Conservation (phyloP, 1,140 invertebrate genomes). For the Zaprionus capensis region DNA sequence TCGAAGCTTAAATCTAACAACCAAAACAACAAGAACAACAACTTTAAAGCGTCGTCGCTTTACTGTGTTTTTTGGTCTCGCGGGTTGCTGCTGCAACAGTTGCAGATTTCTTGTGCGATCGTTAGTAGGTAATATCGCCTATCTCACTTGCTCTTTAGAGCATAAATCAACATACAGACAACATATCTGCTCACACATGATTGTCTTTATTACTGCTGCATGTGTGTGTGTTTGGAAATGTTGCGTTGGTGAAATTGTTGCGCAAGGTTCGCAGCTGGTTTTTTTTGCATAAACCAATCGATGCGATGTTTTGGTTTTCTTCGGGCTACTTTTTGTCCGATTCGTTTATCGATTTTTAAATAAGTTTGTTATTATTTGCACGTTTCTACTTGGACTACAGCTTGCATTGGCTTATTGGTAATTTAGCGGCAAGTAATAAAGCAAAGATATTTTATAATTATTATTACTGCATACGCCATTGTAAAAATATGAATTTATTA, state of each 20-base stretch:
- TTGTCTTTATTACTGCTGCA: constrained; percentile 1
- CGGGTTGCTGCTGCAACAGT: constrained; percentile 47
- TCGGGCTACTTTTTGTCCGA: constrained; percentile 30
- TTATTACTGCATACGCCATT: not conserved
- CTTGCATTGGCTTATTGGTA: constrained; percentile 42
- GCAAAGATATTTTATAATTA: not conserved
- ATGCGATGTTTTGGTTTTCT: constrained; percentile 52
- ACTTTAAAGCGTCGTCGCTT: constrained; percentile 25
- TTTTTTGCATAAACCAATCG: constrained; percentile 67
- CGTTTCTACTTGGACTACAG: constrained; percentile 51
- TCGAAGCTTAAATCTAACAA: constrained; percentile 15
- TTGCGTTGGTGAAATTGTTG: constrained; percentile 76
- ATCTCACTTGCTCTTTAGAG: constrained; percentile 39
- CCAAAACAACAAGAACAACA: not conserved
- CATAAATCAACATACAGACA: constrained; percentile 3
- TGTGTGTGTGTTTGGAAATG: constrained; percentile 26
- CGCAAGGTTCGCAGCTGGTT: constrained; percentile 55
- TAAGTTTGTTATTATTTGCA: constrained; percentile 59
- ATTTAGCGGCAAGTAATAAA: constrained; percentile 47
- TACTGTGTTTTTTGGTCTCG: constrained; percentile 44
- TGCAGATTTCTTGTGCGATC: constrained; percentile 46
- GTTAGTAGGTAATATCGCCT: constrained; percentile 15
- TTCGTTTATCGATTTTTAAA: constrained; percentile 33
- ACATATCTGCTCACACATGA: not conserved
- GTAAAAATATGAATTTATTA: not conserved